A percentile compares a stretch with the other conserved stretches of the same genome.
phyloP scores from a whole-genome alignment of 2,888 invertebrate species.

The Catocala fraxini region DNA sequence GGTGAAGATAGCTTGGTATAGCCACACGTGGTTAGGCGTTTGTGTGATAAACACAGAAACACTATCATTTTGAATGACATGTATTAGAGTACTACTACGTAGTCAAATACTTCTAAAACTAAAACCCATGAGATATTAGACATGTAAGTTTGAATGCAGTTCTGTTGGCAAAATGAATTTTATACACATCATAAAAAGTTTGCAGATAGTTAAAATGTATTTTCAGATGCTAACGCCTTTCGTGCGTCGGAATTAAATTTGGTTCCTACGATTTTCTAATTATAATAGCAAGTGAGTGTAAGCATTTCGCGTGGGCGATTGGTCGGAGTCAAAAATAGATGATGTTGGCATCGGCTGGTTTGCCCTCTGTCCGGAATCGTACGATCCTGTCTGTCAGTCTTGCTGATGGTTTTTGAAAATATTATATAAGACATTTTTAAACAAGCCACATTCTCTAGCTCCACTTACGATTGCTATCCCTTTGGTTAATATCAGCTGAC shows the following conservation, averaged over 20 bases:
- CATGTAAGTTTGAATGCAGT: too few relatives aligned
- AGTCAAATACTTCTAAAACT: too few relatives aligned
- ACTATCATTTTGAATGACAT: conserved; percentile 13
- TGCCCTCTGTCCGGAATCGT: conserved; percentile 57
- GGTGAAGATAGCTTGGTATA: conserved; percentile 51
- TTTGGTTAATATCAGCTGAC: neutral
- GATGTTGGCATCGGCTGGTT: conserved; percentile 76
- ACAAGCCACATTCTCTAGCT: conserved; percentile 13
- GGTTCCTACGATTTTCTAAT: conserved; percentile 80
- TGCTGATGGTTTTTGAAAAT: conserved; percentile 45
- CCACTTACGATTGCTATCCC: neutral
- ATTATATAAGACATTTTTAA: conserved; percentile 19
- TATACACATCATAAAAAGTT: conserved; percentile 10
- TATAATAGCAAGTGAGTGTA: conserved; percentile 84
- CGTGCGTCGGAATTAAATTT: conserved; percentile 65
- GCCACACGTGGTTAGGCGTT: conserved; percentile 45
- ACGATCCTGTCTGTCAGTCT: conserved; percentile 57
- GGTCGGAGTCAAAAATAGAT: conserved; percentile 76
- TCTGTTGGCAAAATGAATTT: neutral
- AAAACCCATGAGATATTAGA: too few relatives aligned
- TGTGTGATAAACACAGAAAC: conserved; percentile 38
- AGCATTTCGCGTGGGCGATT: conserved; percentile 83
- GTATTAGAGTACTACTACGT: too few relatives aligned
- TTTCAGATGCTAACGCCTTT: conserved; percentile 50
- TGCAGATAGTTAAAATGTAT: conserved; percentile 18